Percentiles rank a stretch among this genome's conserved stretches.
These are phyloP conservation scores for Homalodisca vitripennis DNA, from an alignment of 1,140 invertebrate species.

Conservation along the genomic window DNA sequence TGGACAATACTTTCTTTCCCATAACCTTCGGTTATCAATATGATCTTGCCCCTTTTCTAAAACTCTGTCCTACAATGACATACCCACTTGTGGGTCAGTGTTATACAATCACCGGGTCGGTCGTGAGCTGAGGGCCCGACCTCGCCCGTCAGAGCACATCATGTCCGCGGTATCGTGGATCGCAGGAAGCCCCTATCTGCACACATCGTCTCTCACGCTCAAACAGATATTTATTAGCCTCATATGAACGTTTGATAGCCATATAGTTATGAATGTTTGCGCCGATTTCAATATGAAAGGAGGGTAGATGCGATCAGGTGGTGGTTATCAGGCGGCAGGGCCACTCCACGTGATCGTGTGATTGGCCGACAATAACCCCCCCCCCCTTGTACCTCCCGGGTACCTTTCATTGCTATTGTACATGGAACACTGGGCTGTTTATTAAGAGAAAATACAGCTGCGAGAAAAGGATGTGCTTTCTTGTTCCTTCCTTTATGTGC, in stretches of 20 bases:
- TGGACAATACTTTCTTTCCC: too few species aligned
- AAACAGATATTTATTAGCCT: slow-evolving; percentile 2
- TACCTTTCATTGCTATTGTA: slow-evolving; percentile 25
- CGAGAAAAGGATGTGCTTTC: slow-evolving; percentile 4
- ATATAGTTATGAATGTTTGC: slow-evolving; percentile 16
- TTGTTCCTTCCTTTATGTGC: not conserved
- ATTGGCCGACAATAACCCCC: slow-evolving; percentile 20
- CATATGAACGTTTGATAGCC: slow-evolving; percentile 19
- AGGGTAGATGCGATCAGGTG: not conserved
- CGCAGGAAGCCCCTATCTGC: not conserved
- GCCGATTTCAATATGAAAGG: slow-evolving; percentile 20
- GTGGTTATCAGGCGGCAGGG: not conserved
- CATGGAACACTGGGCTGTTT: slow-evolving; percentile 10
- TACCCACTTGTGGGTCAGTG: too few species aligned
- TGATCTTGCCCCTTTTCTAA: too few species aligned
- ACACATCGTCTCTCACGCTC: slow-evolving; percentile 4
- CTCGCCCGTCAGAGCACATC: slow-evolving; percentile 2
- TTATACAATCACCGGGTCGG: too few species aligned
- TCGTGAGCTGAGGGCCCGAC: too few species aligned
- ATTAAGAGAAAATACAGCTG: slow-evolving; percentile 18
- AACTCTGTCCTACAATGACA: too few species aligned
- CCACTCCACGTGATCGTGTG: not conserved
- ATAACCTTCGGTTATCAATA: too few species aligned
- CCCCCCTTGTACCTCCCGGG: too few species aligned
- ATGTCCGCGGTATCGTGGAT: not conserved